These are phyloP conservation scores for Arbacia lixula DNA, from an alignment of 53 echinoderm and acorn worm genomes.

Conservation along the genomic window DNA sequence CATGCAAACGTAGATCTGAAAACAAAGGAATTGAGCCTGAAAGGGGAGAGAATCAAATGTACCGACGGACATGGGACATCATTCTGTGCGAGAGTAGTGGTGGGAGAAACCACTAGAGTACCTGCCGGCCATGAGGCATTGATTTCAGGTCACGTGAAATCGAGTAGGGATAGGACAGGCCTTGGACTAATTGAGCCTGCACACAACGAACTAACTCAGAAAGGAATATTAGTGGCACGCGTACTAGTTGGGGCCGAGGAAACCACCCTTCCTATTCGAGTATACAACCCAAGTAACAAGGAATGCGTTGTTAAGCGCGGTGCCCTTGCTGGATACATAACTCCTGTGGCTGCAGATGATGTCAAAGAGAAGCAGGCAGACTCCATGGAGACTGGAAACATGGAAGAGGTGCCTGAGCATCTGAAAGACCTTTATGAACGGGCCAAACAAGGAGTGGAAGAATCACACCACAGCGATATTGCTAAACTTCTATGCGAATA, in stretches of 20 bases:
- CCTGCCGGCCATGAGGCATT: conserved; percentile 50
- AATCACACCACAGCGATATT: background rate
- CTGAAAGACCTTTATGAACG: conserved; percentile 33
- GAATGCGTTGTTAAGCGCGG: conserved; percentile 18
- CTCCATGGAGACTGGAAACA: background rate
- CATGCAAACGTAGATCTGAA: too few species aligned
- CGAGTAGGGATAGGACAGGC: background rate
- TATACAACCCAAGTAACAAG: conserved; percentile 49
- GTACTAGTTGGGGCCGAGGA: conserved; percentile 9
- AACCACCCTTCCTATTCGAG: conserved; percentile 19
- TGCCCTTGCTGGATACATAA: conserved; percentile 22
- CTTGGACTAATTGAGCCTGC: conserved; percentile 45
- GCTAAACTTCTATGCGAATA: background rate
- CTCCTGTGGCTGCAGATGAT: conserved; percentile 24
- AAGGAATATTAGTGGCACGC: conserved; percentile 48
- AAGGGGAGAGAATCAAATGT: conserved; percentile 42
- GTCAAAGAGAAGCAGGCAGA: background rate
- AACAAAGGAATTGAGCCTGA: conserved; percentile 16
- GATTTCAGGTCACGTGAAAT: conserved; percentile 27
- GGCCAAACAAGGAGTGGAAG: background rate
- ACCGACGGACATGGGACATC: conserved; percentile 17
- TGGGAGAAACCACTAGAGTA: conserved; percentile 25
- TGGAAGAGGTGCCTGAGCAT: conserved; percentile 5
- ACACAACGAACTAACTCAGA: conserved; percentile 1
- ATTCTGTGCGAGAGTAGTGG: conserved; percentile 29